These are phyloP conservation scores for Dasyurus viverrinus DNA, from an alignment of 2,113 vertebrate genomes.

Conservation along the genomic window DNA sequence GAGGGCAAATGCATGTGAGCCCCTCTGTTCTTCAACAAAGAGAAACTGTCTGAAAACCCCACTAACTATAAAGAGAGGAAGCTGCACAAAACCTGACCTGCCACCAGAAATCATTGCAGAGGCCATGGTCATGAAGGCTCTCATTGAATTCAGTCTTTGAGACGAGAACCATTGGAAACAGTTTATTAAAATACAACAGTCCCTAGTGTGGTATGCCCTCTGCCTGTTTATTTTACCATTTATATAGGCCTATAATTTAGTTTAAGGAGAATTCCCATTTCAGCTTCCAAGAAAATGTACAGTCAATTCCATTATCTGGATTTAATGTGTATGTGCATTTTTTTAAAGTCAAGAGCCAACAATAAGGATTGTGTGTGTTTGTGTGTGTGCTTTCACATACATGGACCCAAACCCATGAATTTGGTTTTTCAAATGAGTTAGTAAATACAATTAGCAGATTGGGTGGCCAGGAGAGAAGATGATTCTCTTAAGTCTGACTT, in stretches of 20 bases:
- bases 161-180: not conserved
- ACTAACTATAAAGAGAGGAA: not conserved
- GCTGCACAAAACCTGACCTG: not conserved
- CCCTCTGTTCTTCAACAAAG: constrained; percentile 1
- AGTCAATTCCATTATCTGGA: not conserved
- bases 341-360: not conserved
- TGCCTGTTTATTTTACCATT: not conserved
- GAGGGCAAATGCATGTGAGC: not conserved
- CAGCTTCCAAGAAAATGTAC: not conserved
- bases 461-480: not conserved
- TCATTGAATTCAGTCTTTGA: not conserved
- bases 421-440: not conserved
- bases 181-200: not conserved
- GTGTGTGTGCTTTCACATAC: not conserved
- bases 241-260: not conserved
- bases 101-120: not conserved
- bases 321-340: not conserved
- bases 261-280: not conserved
- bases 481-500: not conserved
- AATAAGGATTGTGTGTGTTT: not conserved
- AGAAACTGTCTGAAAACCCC: not conserved
- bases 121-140: not conserved
- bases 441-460: not conserved
- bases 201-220: not conserved
- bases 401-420: not conserved